These are phyloP conservation scores for Smutsia gigantea DNA, from an alignment of 2,797 vertebrate genomes.

Conservation along the genomic window DNA sequence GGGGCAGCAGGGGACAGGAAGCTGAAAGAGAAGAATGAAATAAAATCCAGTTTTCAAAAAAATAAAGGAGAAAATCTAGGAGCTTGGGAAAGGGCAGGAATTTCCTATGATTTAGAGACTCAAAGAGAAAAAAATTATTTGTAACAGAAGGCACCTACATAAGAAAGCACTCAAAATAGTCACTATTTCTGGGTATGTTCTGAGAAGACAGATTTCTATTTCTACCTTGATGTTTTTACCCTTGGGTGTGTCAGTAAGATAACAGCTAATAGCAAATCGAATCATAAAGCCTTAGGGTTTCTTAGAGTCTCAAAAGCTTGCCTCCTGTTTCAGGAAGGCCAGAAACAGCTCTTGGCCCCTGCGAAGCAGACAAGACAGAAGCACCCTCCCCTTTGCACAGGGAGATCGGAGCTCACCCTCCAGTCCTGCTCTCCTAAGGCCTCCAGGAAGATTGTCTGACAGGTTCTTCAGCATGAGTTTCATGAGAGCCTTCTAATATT, in stretches of 20 bases:
- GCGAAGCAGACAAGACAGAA: not conserved
- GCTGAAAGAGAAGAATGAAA: constrained; percentile 24
- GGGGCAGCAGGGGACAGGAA: not conserved
- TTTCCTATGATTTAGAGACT: not conserved
- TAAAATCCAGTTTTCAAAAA: not conserved
- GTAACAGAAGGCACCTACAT: not conserved
- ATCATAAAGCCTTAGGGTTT: not conserved
- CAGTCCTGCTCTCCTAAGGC: not conserved
- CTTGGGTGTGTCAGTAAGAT: not conserved
- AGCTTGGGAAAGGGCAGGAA: not conserved
- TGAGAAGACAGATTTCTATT: constrained; percentile 21
- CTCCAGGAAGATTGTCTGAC: not conserved
- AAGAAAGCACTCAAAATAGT: constrained; percentile 31
- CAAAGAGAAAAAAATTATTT: not conserved
- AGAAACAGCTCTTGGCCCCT: not conserved
- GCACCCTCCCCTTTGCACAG: not conserved
- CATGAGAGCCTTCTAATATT: constrained; percentile 53
- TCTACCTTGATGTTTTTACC: not conserved
- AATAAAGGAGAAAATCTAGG: not conserved
- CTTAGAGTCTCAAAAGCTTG: not conserved
- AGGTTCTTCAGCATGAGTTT: not conserved
- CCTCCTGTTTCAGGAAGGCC: not conserved
- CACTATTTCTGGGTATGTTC: not conserved
- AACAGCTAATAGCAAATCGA: not conserved
- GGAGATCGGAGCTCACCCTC: not conserved